Base-by-base conservation (phyloP, 2,888 invertebrate species). In the Eilema sororculum region DNA sequence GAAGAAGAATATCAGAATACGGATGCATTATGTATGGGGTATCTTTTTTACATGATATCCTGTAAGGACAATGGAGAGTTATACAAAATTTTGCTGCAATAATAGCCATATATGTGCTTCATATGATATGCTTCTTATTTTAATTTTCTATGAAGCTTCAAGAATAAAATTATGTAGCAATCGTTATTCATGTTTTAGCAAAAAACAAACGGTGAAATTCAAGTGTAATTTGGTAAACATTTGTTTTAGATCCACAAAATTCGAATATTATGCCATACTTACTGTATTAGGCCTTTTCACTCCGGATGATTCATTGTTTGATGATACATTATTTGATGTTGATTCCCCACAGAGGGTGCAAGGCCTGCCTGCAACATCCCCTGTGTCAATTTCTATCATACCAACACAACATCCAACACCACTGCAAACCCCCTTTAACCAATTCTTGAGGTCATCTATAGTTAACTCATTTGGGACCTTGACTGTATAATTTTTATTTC, bases 341-440 rank as follows among this genome's bases (percentile, higher is more conserved):
- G 93, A 91, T 57, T 95, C 93, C 2, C 92, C 92, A 80, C 95
- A 95, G 13, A 94, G 87, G 1, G 89, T 87, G 77, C 95, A 95
- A 46, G 93, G 92, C 81, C 92, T 88, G 16, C 91, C 92, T 3
- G 93, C 91, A 68, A 92, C 90, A 78, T 95, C 95, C 0, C 93
- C 94, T 0, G 88, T 84, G 59, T 95, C 95, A 69, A 95, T 89
- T 86, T 96, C 94, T 76, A 96, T 96, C 89, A 96, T 92, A 33
- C 96, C 96, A 33, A 92, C 89, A 84, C 96, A 96, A 78, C 95
- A 96, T 8, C 96, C 96, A 4, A 96, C 87, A 20, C 95, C 95
- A 74, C 90, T 89, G 74, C 95, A 94, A 0, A 96, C 83, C 57
- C 89, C 88, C 77, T 95, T 95, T 75, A 96, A 92, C 88, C 96